Evolutionary conservation across 2,888 invertebrate species (phyloP).

Genomic region (Caenorhabditis virilis): DNA sequence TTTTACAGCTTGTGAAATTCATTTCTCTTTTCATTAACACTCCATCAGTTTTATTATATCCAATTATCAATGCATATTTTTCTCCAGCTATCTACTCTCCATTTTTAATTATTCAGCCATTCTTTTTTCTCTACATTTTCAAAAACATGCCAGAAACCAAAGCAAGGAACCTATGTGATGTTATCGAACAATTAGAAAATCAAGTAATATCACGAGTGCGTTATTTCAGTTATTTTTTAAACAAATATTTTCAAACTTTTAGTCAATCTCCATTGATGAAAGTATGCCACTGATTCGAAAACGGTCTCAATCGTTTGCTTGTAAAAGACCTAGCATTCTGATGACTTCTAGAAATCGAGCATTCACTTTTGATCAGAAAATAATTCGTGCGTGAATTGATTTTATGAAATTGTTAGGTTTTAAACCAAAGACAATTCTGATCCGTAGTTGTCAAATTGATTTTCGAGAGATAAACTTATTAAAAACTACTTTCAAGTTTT

Average conservation of each 20-base stretch:
- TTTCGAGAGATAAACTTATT: no score
- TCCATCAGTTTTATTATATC: slow-evolving; percentile 24
- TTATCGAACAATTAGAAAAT: slow-evolving; percentile 40
- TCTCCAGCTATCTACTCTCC: slow-evolving; percentile 35
- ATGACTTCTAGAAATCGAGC: no score
- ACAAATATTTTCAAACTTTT: slow-evolving; percentile 2
- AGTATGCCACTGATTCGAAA: slow-evolving; percentile 1
- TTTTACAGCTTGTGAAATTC: slow-evolving; percentile 28
- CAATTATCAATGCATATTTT: slow-evolving; percentile 34
- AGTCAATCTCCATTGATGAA: background rate
- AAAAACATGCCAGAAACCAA: slow-evolving; percentile 39
- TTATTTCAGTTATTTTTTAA: slow-evolving; percentile 4
- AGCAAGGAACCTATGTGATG: slow-evolving; percentile 36
- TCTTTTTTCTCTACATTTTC: slow-evolving; percentile 11
- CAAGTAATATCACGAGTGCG: slow-evolving; percentile 41
- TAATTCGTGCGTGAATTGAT: no score
- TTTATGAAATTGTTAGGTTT: no score
- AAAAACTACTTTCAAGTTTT: no score
- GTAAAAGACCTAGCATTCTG: no score
- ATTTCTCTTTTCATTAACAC: slow-evolving; percentile 9
- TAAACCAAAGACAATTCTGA: no score
- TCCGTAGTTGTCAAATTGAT: no score
- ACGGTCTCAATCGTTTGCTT: no score
- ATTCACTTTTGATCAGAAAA: no score
- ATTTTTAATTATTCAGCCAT: slow-evolving; percentile 16